Base-by-base conservation (phyloP, 2,888 invertebrate genomes). In the Danaus chrysippus region DNA sequence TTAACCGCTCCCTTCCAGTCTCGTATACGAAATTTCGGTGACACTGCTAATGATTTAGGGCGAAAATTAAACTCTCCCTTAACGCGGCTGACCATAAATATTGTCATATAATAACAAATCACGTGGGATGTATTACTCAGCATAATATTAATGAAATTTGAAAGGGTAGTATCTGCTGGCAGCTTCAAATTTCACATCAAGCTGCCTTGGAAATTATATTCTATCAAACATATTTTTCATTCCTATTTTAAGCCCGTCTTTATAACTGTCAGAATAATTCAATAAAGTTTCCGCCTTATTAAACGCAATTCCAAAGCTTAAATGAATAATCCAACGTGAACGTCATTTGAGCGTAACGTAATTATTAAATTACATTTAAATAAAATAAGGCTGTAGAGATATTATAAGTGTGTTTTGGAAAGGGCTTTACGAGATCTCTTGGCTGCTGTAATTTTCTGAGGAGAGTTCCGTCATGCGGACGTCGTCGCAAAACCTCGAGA, bases 11-110 rank as follows among this genome's bases (percentile, higher is more conserved):
- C 74, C 71, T 73, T 69, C 70, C 71, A 70, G 73, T 71, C 73
- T 68, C 74, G 72, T 71, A 72, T 69, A 76, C 73, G 64, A 72
- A 74, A 77, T 76, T 74, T 70, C 75, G 73, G 80, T 76, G 74
- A 73, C 69, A 71, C 76, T 76, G 73, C 74, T 75, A 76, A 77
- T 82, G 81, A 82, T 82, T 83, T 81, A 79, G 63, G 66, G 63
- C 55, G 59, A 64, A 63, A 67, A 78, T 79, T 78, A 73, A 76
- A 76, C 76, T 73, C 73, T 73, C 71, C 74, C 69, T 66, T 42
- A 63, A 59, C 63, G 46, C 61, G 68, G 60, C 55, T 65, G 68
- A 66, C 64, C 66, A 63, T 71, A 68, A 66, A 71, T 69, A 64
- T 64, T 63, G 64, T 60, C 58, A 54, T 55, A 46, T 56, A 52